Conservation (phyloP, 2,113 vertebrate genomes). For the Melanotaenia duboulayi region DNA sequence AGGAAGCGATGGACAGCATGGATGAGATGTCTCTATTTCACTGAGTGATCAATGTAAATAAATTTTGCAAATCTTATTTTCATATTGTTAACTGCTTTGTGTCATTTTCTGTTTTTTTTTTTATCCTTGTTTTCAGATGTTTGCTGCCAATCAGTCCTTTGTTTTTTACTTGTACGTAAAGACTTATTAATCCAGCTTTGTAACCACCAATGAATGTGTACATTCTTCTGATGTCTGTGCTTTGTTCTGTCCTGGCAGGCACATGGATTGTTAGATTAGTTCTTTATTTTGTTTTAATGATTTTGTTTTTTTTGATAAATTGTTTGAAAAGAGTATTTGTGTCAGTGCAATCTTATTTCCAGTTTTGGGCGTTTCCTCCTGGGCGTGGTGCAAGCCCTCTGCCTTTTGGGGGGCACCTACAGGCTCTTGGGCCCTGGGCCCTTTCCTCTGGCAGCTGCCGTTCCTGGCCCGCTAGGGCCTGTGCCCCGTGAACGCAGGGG, state of each 20-base stretch:
- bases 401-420: no score
- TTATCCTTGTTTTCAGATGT: conserved; percentile 54
- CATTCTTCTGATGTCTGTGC: conserved; percentile 44
- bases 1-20: background rate
- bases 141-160: conserved; percentile 60
- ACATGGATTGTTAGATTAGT: conserved; percentile 61
- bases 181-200: conserved; percentile 42
- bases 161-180: conserved; percentile 38
- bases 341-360: conserved; percentile 53
- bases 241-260: conserved; percentile 56
- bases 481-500: no score
- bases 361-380: no score
- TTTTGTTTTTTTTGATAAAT: conserved; percentile 55
- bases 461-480: no score
- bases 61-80: conserved; percentile 52
- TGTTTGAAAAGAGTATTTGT: conserved; percentile 58
- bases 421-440: no score
- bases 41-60: conserved; percentile 66
- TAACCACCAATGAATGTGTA: conserved; percentile 55
- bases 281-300: conserved; percentile 42
- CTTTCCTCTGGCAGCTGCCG: no score
- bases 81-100: conserved; percentile 47
- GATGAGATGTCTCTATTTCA: conserved; percentile 52
- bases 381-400: no score
- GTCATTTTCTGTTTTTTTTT: conserved; percentile 43